phyloP scores from a whole-genome alignment of 2,113 vertebrate genomes.

The Plestiodon gilberti region DNA sequence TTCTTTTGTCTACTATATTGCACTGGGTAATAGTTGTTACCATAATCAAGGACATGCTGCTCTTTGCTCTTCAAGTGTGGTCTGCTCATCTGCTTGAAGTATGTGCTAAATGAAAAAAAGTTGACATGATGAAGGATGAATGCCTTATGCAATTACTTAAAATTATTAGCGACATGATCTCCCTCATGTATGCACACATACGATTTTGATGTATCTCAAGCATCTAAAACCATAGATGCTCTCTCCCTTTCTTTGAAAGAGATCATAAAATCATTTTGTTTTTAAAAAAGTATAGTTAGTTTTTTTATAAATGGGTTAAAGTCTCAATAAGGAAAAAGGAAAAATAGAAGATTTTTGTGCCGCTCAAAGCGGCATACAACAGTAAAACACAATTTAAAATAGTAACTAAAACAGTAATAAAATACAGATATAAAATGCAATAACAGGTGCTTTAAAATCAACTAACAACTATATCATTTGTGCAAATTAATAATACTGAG shows the following conservation, averaged over 20 bases:
- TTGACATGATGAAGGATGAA: slow-evolving; percentile 13
- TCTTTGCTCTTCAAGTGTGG: slow-evolving; percentile 52
- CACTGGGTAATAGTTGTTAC: slow-evolving; percentile 65
- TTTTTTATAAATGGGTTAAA: not conserved
- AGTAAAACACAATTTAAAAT: too few species aligned
- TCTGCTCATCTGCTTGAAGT: slow-evolving; percentile 48
- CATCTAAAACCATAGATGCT: not conserved
- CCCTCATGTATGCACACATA: not conserved
- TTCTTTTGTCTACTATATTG: slow-evolving; percentile 52
- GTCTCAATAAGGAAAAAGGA: not conserved
- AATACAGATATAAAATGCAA: too few species aligned
- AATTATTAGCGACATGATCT: not conserved
- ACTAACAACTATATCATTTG: too few species aligned
- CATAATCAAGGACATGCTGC: slow-evolving; percentile 59
- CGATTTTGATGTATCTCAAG: not conserved
- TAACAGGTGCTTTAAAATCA: too few species aligned
- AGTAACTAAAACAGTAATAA: too few species aligned
- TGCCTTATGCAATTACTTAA: slow-evolving; percentile 7
- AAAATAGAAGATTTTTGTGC: not conserved
- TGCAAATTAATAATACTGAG: too few species aligned
- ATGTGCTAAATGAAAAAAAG: slow-evolving; percentile 24
- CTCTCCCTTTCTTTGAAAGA: too few species aligned
- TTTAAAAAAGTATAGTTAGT: not conserved
- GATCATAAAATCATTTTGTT: not conserved
- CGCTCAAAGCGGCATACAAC: too few species aligned